Percentiles rank a stretch among this genome's conserved stretches.
Conservation (phyloP, 1,140 invertebrate genomes). For the Drosophila simulans region DNA sequence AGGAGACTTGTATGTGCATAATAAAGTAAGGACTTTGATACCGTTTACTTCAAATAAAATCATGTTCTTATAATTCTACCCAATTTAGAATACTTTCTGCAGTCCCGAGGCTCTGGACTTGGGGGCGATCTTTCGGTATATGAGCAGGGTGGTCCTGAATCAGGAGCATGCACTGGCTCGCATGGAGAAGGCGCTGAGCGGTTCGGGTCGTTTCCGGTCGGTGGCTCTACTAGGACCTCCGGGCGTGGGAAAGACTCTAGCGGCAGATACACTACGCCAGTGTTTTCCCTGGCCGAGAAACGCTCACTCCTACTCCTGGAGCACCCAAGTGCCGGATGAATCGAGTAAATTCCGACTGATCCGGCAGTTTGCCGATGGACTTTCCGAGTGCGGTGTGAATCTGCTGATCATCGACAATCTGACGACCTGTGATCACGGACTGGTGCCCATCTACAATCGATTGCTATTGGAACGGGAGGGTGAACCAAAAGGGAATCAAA, state of each 20-base stretch:
- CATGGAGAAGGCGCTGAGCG: slow-evolving; percentile 34
- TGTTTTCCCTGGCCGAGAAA: slow-evolving; percentile 75
- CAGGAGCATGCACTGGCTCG: slow-evolving; percentile 57
- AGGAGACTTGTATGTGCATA: too few species aligned
- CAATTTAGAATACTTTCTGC: slow-evolving; percentile 3
- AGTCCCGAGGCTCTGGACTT: slow-evolving; percentile 29
- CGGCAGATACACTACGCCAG: slow-evolving; percentile 25
- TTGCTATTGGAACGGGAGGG: slow-evolving; percentile 56
- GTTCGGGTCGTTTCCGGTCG: slow-evolving; percentile 30
- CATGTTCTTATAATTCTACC: too few species aligned
- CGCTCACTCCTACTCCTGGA: slow-evolving; percentile 71
- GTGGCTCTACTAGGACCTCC: slow-evolving; percentile 65
- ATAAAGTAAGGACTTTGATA: neutral
- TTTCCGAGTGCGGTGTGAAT: slow-evolving; percentile 67
- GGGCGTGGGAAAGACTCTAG: slow-evolving; percentile 68
- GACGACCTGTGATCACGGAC: slow-evolving; percentile 46
- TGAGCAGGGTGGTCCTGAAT: slow-evolving; percentile 53
- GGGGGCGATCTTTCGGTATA: slow-evolving; percentile 33
- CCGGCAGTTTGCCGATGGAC: slow-evolving; percentile 50
- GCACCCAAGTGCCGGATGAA: slow-evolving; percentile 56
- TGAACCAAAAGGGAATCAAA: slow-evolving; percentile 39
- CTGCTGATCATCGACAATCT: slow-evolving; percentile 73
- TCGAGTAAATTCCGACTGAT: slow-evolving; percentile 62
- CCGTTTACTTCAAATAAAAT: neutral
- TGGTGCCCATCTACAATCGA: slow-evolving; percentile 60